Percentiles rank a stretch among this genome's conserved stretches.
Evolutionary conservation across 2,888 invertebrate species (phyloP).

Genomic region (Phengaris arion): DNA sequence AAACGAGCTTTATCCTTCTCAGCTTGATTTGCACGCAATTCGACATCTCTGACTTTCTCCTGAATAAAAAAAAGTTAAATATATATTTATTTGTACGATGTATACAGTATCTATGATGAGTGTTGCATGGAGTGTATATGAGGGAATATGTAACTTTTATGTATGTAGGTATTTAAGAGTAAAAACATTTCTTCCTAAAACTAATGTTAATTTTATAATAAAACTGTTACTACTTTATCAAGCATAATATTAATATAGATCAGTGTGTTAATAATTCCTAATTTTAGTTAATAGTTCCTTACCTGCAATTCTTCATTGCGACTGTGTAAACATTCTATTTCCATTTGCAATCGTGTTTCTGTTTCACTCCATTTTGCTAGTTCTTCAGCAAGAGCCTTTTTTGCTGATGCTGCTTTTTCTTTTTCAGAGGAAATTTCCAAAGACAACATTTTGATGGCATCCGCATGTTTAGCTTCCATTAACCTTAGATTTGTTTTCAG

Average conservation of each 20-base stretch:
- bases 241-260: neutral
- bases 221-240: neutral
- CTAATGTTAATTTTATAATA: neutral
- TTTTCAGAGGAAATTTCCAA: constrained; percentile 85
- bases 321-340: constrained; percentile 79
- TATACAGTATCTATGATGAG: too few relatives aligned
- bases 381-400: constrained; percentile 82
- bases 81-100: too few relatives aligned
- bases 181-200: too few relatives aligned
- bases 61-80: constrained; percentile 47
- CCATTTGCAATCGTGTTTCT: constrained; percentile 83
- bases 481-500: constrained; percentile 84
- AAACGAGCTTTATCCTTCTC: constrained; percentile 63
- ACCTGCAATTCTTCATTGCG: constrained; percentile 79
- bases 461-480: constrained; percentile 87
- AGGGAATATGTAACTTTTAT: too few relatives aligned
- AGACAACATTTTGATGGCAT: constrained; percentile 85
- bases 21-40: constrained; percentile 61
- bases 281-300: constrained; percentile 37
- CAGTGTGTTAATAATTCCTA: constrained; percentile 35
- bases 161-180: too few relatives aligned
- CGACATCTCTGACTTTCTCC: constrained; percentile 81
- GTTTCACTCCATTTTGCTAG: constrained; percentile 82
- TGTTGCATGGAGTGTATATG: too few relatives aligned
- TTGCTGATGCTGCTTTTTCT: constrained; percentile 82